These are phyloP conservation scores for Serilophus lunatus DNA, from an alignment of 2,113 vertebrate genomes.

Conservation along the genomic window DNA sequence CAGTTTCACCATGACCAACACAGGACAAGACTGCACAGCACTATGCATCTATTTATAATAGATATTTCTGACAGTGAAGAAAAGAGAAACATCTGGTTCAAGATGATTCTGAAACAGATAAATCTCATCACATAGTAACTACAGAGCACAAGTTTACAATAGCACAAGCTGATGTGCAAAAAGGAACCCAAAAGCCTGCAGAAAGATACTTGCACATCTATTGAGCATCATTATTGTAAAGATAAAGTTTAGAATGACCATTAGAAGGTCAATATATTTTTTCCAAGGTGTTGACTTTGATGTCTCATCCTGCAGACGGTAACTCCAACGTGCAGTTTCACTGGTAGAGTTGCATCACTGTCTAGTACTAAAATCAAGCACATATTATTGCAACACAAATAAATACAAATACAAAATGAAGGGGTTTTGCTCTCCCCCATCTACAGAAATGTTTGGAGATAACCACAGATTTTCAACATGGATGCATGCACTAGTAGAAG, in stretches of 20 bases:
- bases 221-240: not conserved
- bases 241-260: not conserved
- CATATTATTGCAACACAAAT: not conserved
- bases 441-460: not conserved
- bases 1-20: constrained; percentile 7
- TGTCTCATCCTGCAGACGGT: not conserved
- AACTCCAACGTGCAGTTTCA: not conserved
- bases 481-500: not conserved
- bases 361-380: not conserved
- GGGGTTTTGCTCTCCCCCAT: not conserved
- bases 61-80: not conserved
- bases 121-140: not conserved
- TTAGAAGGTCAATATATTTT: not conserved
- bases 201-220: not conserved
- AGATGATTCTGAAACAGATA: constrained; percentile 20
- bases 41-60: constrained; percentile 12
- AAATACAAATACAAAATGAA: not conserved
- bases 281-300: not conserved
- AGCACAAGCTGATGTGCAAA: not conserved
- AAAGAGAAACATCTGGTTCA: constrained; percentile 43
- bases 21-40: not conserved
- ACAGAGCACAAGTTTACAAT: not conserved
- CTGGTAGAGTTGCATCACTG: not conserved
- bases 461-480: not conserved
- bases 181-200: not conserved